Base-by-base conservation (phyloP, 2,888 invertebrate genomes). In the Rhaphigaster nebulosa region DNA sequence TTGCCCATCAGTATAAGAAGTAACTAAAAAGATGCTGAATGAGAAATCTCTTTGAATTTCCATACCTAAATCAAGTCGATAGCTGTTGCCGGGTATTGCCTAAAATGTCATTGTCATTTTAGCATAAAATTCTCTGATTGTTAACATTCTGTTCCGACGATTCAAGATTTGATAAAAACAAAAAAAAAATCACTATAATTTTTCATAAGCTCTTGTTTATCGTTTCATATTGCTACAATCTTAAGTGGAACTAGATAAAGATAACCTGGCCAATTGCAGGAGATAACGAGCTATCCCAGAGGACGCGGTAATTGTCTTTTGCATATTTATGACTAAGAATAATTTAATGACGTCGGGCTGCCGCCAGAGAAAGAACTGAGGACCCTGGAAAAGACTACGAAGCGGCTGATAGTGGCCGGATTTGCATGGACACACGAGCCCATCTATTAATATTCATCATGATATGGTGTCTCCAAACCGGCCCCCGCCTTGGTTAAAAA, bases 371-470 rank as follows among this genome's bases (percentile, higher is more conserved):
- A 84, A 84, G 84, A 80, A 45, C n/a, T n/a, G 23, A 5, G 45
- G n/a, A 45, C 45, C 10, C 18, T n/a, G 45, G 84, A 84, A 50
- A 84, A 84, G 84, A 84, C 84, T 50, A 50, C n/a, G 84, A 45
- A 45, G 45, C 26, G 84, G 41, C 41, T 18, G 84, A 84, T 84
- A 84, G 45, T 45, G 45, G 15, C 84, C 26, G 84, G 84, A 84
- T 84, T 84, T 84, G 84, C 84, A 84, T 84, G 84, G 84, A 50
- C 84, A 84, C 84, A 84, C 84, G 84, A 84, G 84, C 84, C 84
- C 84, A 50, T 84, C 38, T 45, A 50, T 84, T 84, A 84, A 84
- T 84, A 84, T 84, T 84, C 84, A 84, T 84, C 70, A 76, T 76
- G 70, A 10, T 38, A 76, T 23, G 34, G 70, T 76, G 70, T 76